Conservation (phyloP, 2,797 vertebrate genomes). For the Eurystomus glaucurus region DNA sequence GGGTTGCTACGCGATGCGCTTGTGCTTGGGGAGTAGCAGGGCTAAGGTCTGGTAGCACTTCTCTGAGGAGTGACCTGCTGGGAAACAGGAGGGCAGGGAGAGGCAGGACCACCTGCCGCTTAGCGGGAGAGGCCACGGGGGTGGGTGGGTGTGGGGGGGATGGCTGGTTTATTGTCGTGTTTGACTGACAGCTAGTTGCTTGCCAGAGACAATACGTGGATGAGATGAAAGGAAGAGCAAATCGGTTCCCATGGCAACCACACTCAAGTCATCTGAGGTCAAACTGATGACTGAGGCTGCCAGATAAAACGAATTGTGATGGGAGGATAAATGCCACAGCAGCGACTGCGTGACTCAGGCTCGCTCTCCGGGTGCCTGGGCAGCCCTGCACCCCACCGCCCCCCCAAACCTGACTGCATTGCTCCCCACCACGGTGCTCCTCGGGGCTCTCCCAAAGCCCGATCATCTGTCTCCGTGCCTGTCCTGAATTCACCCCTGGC, state of each 20-base stretch:
- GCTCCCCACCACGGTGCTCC: rapidly evolving
- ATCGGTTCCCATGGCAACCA: neutral
- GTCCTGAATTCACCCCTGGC: neutral
- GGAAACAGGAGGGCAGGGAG: neutral
- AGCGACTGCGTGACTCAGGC: neutral
- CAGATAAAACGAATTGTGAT: neutral
- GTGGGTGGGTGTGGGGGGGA: no score
- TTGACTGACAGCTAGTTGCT: neutral
- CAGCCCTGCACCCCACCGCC: rapidly evolving
- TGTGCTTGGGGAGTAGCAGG: rapidly evolving
- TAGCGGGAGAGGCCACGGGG: neutral
- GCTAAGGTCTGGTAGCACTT: neutral
- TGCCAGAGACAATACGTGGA: rapidly evolving
- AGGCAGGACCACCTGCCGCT: neutral
- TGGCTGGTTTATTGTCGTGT: rapidly evolving
- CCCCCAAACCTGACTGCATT: rapidly evolving
- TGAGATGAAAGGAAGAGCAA: neutral
- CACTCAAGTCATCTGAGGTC: constrained; percentile 31
- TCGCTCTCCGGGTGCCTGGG: neutral
- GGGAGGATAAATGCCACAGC: neutral
- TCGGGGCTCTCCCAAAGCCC: neutral
- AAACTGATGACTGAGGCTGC: neutral
- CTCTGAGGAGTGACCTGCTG: neutral
- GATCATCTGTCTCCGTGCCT: neutral
- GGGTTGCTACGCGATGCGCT: neutral